Base-by-base conservation (phyloP, 2,888 invertebrate genomes). In the Euproctis similis region DNA sequence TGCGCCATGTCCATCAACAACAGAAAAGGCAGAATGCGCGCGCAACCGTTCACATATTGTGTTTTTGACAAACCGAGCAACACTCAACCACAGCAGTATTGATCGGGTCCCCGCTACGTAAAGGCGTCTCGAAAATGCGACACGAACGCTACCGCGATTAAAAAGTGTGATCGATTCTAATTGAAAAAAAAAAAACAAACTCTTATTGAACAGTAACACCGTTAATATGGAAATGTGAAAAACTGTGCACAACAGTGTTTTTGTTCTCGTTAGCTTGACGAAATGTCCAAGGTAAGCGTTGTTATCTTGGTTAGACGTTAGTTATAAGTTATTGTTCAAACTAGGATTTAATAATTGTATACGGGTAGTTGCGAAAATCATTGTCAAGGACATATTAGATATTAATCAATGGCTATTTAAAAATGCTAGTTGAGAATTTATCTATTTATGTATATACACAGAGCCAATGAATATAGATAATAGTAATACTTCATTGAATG, bases 201-300 rank as follows among this genome's bases (percentile, higher is more conserved):
- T n/a, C n/a, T n/a, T n/a, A n/a, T n/a, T 39, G n/a, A 33, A 31
- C 23, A 25, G 30, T 35, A 37, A 42, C n/a, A 37, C 38, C 19
- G 27, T 42, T 18, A 42, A 27, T 34, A 69, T 73, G 68, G 56
- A 62, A 44, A 42, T 65, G 66, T 72, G 60, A 67, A 46, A 46
- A 58, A 55, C 53, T 53, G 45, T 55, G 42, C 45, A 38, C n/a
- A n/a, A n/a, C 20, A 49, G 61, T 54, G 56, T 36, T n/a, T n/a
- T 42, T 46, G 33, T 38, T 46, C 47, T 42, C n/a, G 45, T 45
- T 31, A 48, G 40, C 39, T 53, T 59, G 64, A 58, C 67, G 68
- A 73, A 55, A 81, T 81, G 81, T 78, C 78, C 62, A 81, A 81
- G 80, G 81, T 80, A 47, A 72, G 81, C 60, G 45, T 46, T 54